These are phyloP conservation scores for Drosophila monieri DNA, from an alignment of 2,888 invertebrate species.

Conservation along the genomic window DNA sequence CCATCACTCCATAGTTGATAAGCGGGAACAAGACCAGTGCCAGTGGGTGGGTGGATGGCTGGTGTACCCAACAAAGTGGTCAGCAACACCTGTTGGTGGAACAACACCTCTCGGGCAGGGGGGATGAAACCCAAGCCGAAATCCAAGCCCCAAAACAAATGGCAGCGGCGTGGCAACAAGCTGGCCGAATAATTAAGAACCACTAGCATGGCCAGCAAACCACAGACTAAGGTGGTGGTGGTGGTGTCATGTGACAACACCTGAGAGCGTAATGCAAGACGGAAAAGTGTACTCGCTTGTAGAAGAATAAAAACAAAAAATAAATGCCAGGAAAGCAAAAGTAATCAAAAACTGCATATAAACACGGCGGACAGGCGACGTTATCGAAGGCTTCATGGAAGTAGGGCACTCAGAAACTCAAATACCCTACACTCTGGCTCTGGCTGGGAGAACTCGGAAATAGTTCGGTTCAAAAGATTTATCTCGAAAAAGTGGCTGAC, in stretches of 20 bases:
- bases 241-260: conserved; percentile 18
- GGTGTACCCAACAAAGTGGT: conserved; percentile 18
- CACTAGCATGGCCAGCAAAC: conserved; percentile 16
- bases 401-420: conserved; percentile 6
- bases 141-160: conserved; percentile 12
- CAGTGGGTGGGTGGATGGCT: conserved; percentile 1
- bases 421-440: conserved; percentile 13
- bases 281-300: background rate
- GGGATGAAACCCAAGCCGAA: conserved; percentile 8
- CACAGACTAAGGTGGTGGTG: conserved; percentile 13
- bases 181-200: conserved; percentile 23
- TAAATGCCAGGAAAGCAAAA: conserved; percentile 20
- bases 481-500: conserved; percentile 5
- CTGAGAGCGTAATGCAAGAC: conserved; percentile 9
- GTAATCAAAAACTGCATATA: conserved; percentile 44
- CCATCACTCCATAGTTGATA: conserved; percentile 46
- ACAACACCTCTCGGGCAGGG: background rate
- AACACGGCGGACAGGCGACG: conserved; percentile 30
- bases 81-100: conserved; percentile 33
- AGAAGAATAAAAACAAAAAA: background rate
- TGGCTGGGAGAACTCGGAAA: background rate
- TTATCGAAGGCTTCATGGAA: conserved; percentile 22
- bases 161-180: conserved; percentile 26
- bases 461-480: background rate
- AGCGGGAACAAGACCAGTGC: conserved; percentile 40